These are phyloP conservation scores for Encarsia formosa DNA, from an alignment of 2,888 invertebrate genomes.

Conservation along the genomic window DNA sequence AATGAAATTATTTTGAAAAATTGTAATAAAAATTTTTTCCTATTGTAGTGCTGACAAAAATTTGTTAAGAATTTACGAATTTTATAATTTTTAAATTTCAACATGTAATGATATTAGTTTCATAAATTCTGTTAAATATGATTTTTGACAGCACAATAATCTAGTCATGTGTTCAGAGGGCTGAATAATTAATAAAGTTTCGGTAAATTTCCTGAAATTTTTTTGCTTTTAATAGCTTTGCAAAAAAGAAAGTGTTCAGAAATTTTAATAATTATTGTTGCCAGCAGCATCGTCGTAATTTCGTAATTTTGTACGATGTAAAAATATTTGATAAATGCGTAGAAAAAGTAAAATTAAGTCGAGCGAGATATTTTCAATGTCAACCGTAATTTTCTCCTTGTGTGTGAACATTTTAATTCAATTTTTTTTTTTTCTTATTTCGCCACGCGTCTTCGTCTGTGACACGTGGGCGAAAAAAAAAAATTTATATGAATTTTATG, in stretches of 20 bases:
- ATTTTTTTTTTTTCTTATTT: no score
- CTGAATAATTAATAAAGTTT: not conserved
- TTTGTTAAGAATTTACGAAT: constrained; percentile 1
- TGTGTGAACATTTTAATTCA: no score
- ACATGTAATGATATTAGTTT: constrained; percentile 9
- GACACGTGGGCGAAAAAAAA: constrained; percentile 5
- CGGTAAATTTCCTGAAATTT: not conserved
- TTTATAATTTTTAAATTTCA: constrained; percentile 7
- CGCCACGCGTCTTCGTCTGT: no score
- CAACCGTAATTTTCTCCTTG: constrained; percentile 16
- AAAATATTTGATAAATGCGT: constrained; percentile 9
- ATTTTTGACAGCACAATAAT: constrained; percentile 27
- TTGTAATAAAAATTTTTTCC: constrained; percentile 5
- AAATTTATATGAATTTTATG: constrained; percentile 19
- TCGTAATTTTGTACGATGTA: constrained; percentile 24
- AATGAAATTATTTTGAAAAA: constrained; percentile 5
- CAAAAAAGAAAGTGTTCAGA: not conserved
- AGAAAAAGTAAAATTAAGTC: not conserved
- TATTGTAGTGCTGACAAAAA: constrained; percentile 17
- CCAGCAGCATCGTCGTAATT: constrained; percentile 12
- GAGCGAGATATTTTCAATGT: constrained; percentile 15
- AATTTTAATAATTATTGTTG: constrained; percentile 6
- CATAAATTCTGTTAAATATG: not conserved
- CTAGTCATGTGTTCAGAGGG: constrained; percentile 26
- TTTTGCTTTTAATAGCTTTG: constrained; percentile 3